Conservation (phyloP, 2,113 vertebrate genomes). For the Hystrix brachyura region DNA sequence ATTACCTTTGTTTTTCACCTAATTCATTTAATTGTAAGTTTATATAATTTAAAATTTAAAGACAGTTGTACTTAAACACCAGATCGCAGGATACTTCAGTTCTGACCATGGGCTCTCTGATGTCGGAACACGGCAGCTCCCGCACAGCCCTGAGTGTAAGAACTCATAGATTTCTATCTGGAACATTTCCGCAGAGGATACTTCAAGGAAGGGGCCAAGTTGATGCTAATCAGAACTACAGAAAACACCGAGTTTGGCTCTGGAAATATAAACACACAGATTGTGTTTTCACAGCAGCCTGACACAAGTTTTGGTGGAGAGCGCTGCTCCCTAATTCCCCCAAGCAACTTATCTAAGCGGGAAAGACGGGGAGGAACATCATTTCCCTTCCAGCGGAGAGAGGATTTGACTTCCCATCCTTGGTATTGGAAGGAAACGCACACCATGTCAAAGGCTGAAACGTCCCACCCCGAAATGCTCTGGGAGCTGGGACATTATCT, state of each 20-base stretch:
- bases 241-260: slow-evolving; percentile 78
- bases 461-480: neutral
- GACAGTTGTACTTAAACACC: neutral
- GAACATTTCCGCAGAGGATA: slow-evolving; percentile 73
- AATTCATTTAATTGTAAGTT: neutral
- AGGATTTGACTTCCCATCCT: neutral
- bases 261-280: slow-evolving; percentile 81
- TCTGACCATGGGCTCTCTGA: neutral
- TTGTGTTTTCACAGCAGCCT: slow-evolving; percentile 74
- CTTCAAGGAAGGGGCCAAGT: slow-evolving; percentile 76
- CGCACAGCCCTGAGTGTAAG: neutral
- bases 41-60: neutral
- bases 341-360: neutral
- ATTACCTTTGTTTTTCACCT: neutral
- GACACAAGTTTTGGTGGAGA: slow-evolving; percentile 34
- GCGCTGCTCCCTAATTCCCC: neutral
- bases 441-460: neutral
- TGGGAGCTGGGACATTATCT: neutral
- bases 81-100: neutral
- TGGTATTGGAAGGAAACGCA: neutral
- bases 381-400: neutral
- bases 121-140: neutral
- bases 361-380: neutral
- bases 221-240: slow-evolving; percentile 81
- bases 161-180: slow-evolving; percentile 55